Conservation (phyloP, 2,888 invertebrate genomes). For the Neocrepidodera transversa region DNA sequence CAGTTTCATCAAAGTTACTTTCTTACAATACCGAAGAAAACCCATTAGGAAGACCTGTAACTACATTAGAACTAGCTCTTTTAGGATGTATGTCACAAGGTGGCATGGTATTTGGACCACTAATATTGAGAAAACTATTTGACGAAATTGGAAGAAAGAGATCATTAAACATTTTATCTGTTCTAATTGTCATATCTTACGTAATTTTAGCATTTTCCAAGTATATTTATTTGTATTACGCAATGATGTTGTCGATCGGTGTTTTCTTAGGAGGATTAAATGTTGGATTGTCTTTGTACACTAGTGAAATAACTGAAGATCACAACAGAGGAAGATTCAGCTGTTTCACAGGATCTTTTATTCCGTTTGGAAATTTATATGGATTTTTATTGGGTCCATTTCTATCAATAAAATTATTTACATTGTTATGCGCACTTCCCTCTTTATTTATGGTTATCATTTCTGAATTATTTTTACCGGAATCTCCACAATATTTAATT, state of each 20-base stretch:
- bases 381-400: conserved; percentile 42
- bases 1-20: conserved; percentile 18
- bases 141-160: conserved; percentile 21
- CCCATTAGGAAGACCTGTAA: conserved; percentile 23
- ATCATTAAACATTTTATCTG: background rate
- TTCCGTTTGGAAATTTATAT: conserved; percentile 42
- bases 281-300: conserved; percentile 73
- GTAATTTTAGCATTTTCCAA: conserved; percentile 13
- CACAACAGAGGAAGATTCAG: conserved; percentile 76
- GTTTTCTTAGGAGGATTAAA: conserved; percentile 3
- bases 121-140: conserved; percentile 12
- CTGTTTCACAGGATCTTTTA: conserved; percentile 56
- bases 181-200: background rate
- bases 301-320: conserved; percentile 83
- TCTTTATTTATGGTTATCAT: conserved; percentile 33
- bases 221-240: conserved; percentile 18
- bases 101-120: conserved; percentile 11
- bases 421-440: conserved; percentile 40
- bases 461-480: conserved; percentile 39
- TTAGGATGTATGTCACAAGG: conserved; percentile 10
- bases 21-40: conserved; percentile 18
- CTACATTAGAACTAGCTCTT: conserved; percentile 17
- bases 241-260: background rate
- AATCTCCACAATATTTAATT: conserved; percentile 44
- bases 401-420: conserved; percentile 37